Percentiles rank a stretch among this genome's conserved stretches.
phyloP scores from a whole-genome alignment of 2,888 invertebrate genomes.

The Cryptus viduatorius region DNA sequence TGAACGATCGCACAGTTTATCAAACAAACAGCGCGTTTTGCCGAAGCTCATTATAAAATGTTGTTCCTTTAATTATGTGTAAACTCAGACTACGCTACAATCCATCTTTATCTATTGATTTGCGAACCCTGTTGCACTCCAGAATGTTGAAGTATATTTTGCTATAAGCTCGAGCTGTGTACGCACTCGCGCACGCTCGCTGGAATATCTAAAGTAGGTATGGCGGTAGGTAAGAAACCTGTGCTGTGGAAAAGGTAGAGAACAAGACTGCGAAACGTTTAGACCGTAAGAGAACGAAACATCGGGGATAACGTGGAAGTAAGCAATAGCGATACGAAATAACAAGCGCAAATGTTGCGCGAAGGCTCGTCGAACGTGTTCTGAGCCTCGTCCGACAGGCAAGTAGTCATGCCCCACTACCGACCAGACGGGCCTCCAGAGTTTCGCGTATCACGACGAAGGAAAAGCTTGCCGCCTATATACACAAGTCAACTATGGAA shows the following conservation, averaged over 20 bases:
- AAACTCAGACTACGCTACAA: neutral
- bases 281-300: conserved; percentile 6
- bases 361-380: conserved; percentile 18
- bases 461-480: neutral
- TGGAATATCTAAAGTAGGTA: conserved; percentile 43
- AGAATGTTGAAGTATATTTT: neutral
- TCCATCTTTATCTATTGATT: conserved; percentile 4
- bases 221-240: conserved; percentile 3
- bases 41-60: conserved; percentile 12
- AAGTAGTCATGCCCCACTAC: conserved; percentile 52
- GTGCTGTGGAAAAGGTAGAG: conserved; percentile 40
- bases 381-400: conserved; percentile 7
- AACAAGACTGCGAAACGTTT: conserved; percentile 4
- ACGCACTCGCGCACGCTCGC: neutral
- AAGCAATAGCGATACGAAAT: conserved; percentile 4
- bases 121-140: neutral
- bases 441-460: conserved; percentile 60
- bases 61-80: conserved; percentile 13
- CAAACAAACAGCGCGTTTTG: conserved; percentile 2
- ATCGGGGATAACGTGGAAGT: conserved; percentile 32
- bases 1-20: conserved; percentile 39
- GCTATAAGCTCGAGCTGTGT: neutral
- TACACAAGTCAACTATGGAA: neutral
- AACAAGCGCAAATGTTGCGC: conserved; percentile 33
- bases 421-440: conserved; percentile 62